These are phyloP conservation scores for Recurvirostra avosetta DNA, from an alignment of 2,113 vertebrate species.

Conservation along the genomic window DNA sequence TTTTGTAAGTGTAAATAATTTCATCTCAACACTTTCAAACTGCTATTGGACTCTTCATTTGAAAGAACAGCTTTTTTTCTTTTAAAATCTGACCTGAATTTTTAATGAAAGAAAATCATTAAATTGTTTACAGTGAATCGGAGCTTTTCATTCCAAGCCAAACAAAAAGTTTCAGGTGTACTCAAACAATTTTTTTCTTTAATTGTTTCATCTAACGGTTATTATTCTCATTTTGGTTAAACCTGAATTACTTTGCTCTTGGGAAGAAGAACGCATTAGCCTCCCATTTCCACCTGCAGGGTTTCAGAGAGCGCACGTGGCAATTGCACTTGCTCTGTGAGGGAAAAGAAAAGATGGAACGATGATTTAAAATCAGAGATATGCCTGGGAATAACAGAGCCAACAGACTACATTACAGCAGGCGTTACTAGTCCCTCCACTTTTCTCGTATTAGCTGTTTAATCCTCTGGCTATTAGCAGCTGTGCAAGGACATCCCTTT, in stretches of 20 bases:
- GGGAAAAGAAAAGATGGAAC: background rate
- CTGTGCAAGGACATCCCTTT: background rate
- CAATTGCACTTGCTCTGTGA: background rate
- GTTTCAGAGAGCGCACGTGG: background rate
- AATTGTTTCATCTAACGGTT: background rate
- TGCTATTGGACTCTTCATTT: background rate
- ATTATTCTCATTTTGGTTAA: background rate
- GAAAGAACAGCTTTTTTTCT: background rate
- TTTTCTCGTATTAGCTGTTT: background rate
- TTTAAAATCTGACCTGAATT: background rate
- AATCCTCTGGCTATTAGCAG: background rate
- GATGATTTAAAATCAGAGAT: background rate
- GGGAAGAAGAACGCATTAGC: background rate
- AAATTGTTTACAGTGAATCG: background rate
- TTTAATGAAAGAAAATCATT: background rate
- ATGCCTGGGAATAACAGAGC: background rate
- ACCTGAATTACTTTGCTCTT: background rate
- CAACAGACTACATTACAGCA: background rate
- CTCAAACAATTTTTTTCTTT: background rate
- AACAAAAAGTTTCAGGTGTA: background rate
- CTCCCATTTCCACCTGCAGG: background rate
- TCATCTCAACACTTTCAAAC: background rate
- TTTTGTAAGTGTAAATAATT: background rate
- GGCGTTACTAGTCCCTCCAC: background rate
- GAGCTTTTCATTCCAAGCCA: background rate